These are phyloP conservation scores for Elephantulus edwardii DNA, from an alignment of 2,113 vertebrate genomes.

Conservation along the genomic window DNA sequence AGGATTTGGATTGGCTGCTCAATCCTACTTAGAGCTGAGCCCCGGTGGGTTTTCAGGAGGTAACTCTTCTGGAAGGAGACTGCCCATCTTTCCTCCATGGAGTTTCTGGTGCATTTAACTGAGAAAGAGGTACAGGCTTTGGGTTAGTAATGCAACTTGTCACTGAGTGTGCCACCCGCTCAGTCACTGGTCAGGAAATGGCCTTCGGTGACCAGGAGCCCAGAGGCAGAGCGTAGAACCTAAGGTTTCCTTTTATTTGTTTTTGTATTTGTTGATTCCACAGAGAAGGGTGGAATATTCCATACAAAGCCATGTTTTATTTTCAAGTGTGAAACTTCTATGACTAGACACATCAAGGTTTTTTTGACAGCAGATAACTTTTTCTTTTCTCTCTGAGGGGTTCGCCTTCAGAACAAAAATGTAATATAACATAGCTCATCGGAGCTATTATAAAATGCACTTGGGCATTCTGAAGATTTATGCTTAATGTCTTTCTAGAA, in stretches of 20 bases:
- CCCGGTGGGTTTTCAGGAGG: too few relatives aligned
- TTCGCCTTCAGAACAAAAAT: constrained; percentile 14
- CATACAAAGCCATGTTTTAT: neutral
- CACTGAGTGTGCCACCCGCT: too few relatives aligned
- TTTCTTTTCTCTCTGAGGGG: constrained; percentile 56
- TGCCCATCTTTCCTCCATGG: too few relatives aligned
- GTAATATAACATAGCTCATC: neutral
- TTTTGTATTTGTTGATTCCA: neutral
- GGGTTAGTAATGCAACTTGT: too few relatives aligned
- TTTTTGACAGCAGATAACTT: constrained; percentile 60
- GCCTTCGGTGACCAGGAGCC: neutral
- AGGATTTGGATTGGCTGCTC: too few relatives aligned
- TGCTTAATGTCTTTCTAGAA: neutral
- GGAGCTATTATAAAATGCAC: constrained; percentile 46
- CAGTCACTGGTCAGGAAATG: neutral
- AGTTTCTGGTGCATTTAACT: too few relatives aligned
- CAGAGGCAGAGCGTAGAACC: neutral
- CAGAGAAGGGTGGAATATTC: constrained; percentile 6
- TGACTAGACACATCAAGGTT: constrained; percentile 15
- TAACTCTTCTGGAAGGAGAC: too few relatives aligned
- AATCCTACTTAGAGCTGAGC: too few relatives aligned
- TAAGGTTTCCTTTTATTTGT: neutral
- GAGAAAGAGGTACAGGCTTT: too few relatives aligned
- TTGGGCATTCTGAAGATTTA: constrained; percentile 58
- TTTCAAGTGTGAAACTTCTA: constrained; percentile 37